Percentiles rank a stretch among this genome's conserved stretches.
phyloP scores from a whole-genome alignment of 2,888 invertebrate species.

The Sipha maydis region DNA sequence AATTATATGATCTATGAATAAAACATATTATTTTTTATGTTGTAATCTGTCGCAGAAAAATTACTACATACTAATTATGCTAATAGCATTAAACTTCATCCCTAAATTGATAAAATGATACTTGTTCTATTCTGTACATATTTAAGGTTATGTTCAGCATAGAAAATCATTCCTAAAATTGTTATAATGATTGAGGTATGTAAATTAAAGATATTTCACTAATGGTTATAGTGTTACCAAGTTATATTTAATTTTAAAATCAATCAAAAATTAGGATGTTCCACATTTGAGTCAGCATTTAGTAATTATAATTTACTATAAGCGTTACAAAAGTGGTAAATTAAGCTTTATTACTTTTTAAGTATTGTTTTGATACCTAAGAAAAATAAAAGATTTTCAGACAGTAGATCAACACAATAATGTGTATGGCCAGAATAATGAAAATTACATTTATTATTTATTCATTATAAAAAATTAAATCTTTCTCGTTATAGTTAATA shows the following conservation, averaged over 20 bases:
- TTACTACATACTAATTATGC: not conserved
- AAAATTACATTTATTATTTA: conserved; percentile 44
- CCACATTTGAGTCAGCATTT: conserved; percentile 61
- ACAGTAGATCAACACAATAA: conserved; percentile 39
- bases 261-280: not conserved
- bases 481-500: too few species aligned
- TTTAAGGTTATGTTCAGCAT: conserved; percentile 26
- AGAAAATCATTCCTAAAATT: not conserved
- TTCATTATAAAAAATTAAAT: not conserved
- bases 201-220: not conserved
- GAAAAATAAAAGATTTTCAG: conserved; percentile 44
- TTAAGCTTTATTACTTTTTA: conserved; percentile 35
- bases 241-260: not conserved
- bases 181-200: not conserved
- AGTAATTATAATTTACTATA: conserved; percentile 39
- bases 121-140: not conserved
- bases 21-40: not conserved
- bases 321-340: conserved; percentile 60
- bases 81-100: not conserved
- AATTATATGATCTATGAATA: not conserved
- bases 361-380: conserved; percentile 37
- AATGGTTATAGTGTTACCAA: not conserved
- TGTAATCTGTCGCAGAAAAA: not conserved
- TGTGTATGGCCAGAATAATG: conserved; percentile 47
- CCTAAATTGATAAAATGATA: not conserved